These are phyloP conservation scores for Aspidiotus destructor DNA, from an alignment of 2,888 invertebrate genomes.

Conservation along the genomic window DNA sequence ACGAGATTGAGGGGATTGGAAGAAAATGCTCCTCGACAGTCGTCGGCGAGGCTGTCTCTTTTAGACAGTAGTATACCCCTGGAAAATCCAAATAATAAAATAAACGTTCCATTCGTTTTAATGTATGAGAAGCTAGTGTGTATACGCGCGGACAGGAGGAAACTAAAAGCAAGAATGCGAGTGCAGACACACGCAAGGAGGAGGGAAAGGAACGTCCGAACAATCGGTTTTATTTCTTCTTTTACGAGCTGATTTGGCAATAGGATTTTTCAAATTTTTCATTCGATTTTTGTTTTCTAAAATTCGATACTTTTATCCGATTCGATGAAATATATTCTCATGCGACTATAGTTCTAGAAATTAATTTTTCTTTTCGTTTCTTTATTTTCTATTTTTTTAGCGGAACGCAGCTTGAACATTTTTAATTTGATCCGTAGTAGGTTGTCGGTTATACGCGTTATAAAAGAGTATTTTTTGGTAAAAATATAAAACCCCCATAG, in stretches of 20 bases:
- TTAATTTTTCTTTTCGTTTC: not conserved
- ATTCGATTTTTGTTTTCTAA: constrained; percentile 6
- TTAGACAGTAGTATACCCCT: not conserved
- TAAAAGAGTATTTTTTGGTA: no score
- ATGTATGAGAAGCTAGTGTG: not conserved
- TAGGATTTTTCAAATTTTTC: constrained; percentile 12
- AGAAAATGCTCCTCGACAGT: constrained; percentile 25
- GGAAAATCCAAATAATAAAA: constrained; percentile 25
- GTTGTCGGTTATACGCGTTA: no score
- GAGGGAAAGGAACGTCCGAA: not conserved
- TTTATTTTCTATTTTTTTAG: no score
- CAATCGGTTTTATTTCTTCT: constrained; percentile 26
- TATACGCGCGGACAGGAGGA: not conserved
- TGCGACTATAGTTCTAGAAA: not conserved
- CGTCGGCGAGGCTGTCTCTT: constrained; percentile 21
- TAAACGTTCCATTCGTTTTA: constrained; percentile 27
- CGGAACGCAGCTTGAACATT: no score
- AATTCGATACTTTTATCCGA: not conserved
- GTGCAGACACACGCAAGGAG: constrained; percentile 5
- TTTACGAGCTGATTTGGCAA: constrained; percentile 25
- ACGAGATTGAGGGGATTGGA: constrained; percentile 12
- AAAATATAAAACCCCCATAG: no score
- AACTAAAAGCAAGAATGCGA: not conserved
- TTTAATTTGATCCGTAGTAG: no score
- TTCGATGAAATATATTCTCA: not conserved